These are phyloP conservation scores for Marisa cornuarietis DNA, from an alignment of 1,140 invertebrate species.

Conservation along the genomic window DNA sequence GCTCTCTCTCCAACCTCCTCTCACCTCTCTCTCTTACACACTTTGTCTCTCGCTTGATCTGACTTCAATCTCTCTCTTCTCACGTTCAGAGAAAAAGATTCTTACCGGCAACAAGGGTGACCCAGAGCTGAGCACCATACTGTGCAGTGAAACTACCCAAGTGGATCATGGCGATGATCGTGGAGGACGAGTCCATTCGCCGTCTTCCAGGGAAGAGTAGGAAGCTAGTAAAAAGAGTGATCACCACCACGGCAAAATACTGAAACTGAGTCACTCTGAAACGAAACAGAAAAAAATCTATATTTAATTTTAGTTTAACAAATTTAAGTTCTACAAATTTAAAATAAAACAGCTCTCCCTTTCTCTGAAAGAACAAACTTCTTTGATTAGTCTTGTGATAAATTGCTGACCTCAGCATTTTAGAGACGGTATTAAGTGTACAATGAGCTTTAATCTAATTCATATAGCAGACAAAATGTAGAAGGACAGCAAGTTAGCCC, in stretches of 20 bases:
- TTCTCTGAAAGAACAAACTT: too few relatives aligned
- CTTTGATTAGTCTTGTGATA: too few relatives aligned
- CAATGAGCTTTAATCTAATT: too few relatives aligned
- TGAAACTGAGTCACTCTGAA: constrained; percentile 33
- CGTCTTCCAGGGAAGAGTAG: constrained; percentile 30
- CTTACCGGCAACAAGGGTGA: constrained; percentile 37
- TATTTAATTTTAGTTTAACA: too few relatives aligned
- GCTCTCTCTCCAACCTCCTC: neutral
- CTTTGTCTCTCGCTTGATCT: neutral
- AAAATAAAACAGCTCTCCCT: too few relatives aligned
- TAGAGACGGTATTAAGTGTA: too few relatives aligned
- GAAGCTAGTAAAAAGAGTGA: constrained; percentile 31
- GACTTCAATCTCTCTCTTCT: too few relatives aligned
- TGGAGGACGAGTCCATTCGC: constrained; percentile 25
- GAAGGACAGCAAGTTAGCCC: too few relatives aligned
- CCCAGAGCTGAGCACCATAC: constrained; percentile 41
- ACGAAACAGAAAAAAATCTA: constrained; percentile 4
- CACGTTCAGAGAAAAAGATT: neutral
- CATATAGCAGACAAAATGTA: too few relatives aligned
- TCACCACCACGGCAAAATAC: constrained; percentile 32
- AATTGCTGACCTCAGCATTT: too few relatives aligned
- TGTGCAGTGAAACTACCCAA: constrained; percentile 31
- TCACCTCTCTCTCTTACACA: neutral
- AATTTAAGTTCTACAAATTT: too few relatives aligned
- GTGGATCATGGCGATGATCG: constrained; percentile 27